Base-by-base conservation (phyloP, 1,140 invertebrate genomes). In the Drosophila sproati region DNA sequence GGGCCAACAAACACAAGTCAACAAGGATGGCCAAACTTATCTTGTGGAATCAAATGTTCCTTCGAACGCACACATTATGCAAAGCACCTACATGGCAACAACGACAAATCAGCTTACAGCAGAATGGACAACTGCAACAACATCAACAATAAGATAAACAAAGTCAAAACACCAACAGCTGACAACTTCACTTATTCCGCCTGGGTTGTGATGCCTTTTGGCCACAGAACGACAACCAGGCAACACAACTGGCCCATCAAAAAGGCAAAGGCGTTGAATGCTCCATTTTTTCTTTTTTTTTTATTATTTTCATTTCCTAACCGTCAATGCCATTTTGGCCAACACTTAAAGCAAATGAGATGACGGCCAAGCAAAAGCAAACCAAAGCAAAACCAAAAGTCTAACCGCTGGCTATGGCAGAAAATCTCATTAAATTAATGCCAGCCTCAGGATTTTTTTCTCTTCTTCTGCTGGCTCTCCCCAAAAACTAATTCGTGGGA, bases 351-450 rank as follows among this genome's bases (percentile, higher is more conserved):
- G 63, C 35, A 82, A 87, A 88, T 79, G 66, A 83, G 72, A 43
- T 77, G 74, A 54, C 59, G 69, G 37, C 41, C 54, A 31, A 29
- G 66, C 57, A 10, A 29, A 43, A 48, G 47, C 47, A 50, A 57
- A 60, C 73, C 62, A 55, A 62, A 69, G 43, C 59, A 71, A 87
- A 87, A 78, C 63, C 76, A 77, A 77, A 77, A 77, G 68, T 79
- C 80, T 62, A 76, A 78, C 75, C 71, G 78, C 56, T 45, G 62
- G 75, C 70, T 31, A 60, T 55, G 62, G 56, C 74, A 56, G 28
- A 70, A 80, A 89, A 89, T 70, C 85, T 89, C 85, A 89, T 89
- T 89, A 89, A 89, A 89, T 89, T 89, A 89, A 89, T 89, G 85
- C 85, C 89, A 76, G 85, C 85, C 85, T 85, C 72, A 79, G 86